Evolutionary conservation across 2,888 invertebrate species (phyloP), one percentile per base, ranked within the genome.

Genomic region (Rutpela maculata): DNA sequence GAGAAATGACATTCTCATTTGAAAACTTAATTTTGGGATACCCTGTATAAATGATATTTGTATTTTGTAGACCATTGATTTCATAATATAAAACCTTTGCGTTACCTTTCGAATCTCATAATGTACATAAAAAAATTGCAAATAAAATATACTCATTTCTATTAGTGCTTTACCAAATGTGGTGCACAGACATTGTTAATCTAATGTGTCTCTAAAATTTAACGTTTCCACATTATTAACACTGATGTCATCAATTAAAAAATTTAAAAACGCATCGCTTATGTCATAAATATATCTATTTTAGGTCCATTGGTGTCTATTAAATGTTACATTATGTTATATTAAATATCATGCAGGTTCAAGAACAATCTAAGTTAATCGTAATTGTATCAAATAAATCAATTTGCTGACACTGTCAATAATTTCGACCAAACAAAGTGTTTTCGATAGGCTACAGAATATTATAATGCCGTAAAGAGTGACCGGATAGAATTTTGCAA

Each of bases 211-310:
- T 69, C 17, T 57, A 68, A 70, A 70, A 60, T 43, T n/a, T 22
- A 43, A 50, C 19, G 9, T 70, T 59, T 69, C 19, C 35, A 31
- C 59, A 35, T 43, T 63, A 72, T 43, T 72, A 72, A 62, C 55
- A 63, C 62, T 72, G 72, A 72, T 63, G 63, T 72, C 72, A 63
- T 72, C 72, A 72, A 72, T 72, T 72, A 55, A 72, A 72, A 63
- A 72, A 70, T 62, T 31, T 72, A 62, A 63, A 72, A 72, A 72
- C 72, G 63, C 72, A 63, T 72, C 59, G 62, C 63, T 72, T 62
- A 72, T 50, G 72, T 72, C 63, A 72, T 72, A 63, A 63, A 18
- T 63, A 55, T 63, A 72, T 72, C 63, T 63, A 72, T 72, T 72
- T 62, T 62, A 72, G 50, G 26, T 31, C 63, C 62, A 63, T 17